A percentile compares a stretch with the other conserved stretches of the same genome.
phyloP scores from a whole-genome alignment of 1,140 invertebrate genomes.

The Brachionus manjavacas region DNA sequence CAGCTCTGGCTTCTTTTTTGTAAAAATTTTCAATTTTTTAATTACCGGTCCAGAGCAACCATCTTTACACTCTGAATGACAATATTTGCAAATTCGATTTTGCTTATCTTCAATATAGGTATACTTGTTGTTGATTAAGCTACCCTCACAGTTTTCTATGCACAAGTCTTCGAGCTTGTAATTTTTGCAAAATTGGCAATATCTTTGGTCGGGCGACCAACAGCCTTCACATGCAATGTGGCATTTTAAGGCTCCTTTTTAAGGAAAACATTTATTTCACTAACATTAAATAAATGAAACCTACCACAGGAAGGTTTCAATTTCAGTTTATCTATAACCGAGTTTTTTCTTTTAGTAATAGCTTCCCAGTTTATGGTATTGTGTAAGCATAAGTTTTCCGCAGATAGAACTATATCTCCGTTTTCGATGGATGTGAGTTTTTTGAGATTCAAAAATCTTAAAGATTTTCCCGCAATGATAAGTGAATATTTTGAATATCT shows the following conservation, averaged over 20 bases:
- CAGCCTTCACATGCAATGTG: constrained; percentile 18
- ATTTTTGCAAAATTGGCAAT: constrained; percentile 23
- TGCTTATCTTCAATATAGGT: not conserved
- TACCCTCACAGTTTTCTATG: not conserved
- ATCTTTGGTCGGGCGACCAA: not conserved
- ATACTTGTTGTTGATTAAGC: not conserved
- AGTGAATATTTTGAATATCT: not conserved
- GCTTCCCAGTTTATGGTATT: constrained; percentile 14
- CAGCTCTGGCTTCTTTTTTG: no score
- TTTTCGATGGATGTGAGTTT: constrained; percentile 7
- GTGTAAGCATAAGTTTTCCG: not conserved
- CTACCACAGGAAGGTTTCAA: not conserved
- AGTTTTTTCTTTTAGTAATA: not conserved
- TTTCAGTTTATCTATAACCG: not conserved
- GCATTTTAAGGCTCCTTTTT: not conserved
- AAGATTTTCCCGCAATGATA: not conserved
- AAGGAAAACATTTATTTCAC: not conserved
- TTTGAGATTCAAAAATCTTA: not conserved
- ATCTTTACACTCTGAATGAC: not conserved
- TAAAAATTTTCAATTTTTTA: no score
- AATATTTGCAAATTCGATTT: not conserved
- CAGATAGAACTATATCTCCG: not conserved
- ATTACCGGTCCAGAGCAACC: constrained; percentile 4
- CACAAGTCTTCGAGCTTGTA: constrained; percentile 16
- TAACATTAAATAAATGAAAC: not conserved